phyloP scores from a whole-genome alignment of 1,140 invertebrate genomes.

The Elymnias hypermnestra region DNA sequence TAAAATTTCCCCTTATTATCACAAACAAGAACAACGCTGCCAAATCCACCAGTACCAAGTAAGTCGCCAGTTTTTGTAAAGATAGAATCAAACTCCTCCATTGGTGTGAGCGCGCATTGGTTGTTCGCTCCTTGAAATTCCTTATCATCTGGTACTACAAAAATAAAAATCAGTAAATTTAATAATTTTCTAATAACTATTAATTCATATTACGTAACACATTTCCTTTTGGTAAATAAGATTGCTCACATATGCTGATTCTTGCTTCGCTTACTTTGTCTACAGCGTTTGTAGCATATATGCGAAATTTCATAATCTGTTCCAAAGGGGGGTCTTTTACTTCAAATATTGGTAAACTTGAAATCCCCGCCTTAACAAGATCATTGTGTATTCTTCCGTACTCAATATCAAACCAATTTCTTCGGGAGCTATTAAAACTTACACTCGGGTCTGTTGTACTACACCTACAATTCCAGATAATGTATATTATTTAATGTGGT shows the following conservation, averaged over 20 bases:
- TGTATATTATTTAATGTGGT: neutral
- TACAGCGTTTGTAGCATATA: slow-evolving; percentile 8
- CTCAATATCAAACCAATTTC: slow-evolving; percentile 26
- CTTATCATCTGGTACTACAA: slow-evolving; percentile 14
- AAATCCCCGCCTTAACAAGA: slow-evolving; percentile 20
- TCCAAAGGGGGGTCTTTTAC: slow-evolving; percentile 27
- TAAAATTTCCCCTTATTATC: slow-evolving; percentile 83
- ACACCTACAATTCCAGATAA: slow-evolving; percentile 5
- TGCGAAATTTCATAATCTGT: slow-evolving; percentile 27
- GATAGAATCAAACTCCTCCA: slow-evolving; percentile 21
- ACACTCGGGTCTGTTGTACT: neutral
- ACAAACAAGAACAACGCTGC: slow-evolving; percentile 84
- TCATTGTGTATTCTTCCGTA: slow-evolving; percentile 6
- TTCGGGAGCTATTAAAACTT: neutral
- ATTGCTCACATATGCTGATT: slow-evolving; percentile 26
- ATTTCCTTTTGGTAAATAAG: too few species aligned
- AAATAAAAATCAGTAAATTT: too few species aligned
- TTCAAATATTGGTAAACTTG: slow-evolving; percentile 24
- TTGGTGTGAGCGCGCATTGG: slow-evolving; percentile 15
- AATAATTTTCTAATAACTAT: too few species aligned
- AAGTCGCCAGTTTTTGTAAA: slow-evolving; percentile 76
- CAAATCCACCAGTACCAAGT: slow-evolving; percentile 89
- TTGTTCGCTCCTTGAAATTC: slow-evolving; percentile 7
- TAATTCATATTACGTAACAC: too few species aligned
- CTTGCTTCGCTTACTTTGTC: slow-evolving; percentile 10